phyloP scores from a whole-genome alignment of 2,113 vertebrate genomes.

The Cyanoderma ruficeps region DNA sequence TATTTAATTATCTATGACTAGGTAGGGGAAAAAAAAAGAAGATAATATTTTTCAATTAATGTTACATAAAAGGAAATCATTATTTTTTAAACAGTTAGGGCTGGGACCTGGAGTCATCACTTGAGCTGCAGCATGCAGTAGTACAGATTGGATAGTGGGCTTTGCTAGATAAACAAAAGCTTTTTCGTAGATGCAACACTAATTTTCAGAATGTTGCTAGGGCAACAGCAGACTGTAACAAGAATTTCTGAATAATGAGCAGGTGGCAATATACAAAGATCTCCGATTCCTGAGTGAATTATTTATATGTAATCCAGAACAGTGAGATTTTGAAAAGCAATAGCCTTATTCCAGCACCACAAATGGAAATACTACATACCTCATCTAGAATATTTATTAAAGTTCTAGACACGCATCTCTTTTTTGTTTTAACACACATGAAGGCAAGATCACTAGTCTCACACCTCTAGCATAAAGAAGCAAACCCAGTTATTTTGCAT shows the following conservation, averaged over 20 bases:
- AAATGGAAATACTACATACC: background rate
- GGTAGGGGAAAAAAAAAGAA: too few species aligned
- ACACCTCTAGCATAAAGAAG: background rate
- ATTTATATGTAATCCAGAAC: constrained; percentile 13
- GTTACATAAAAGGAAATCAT: background rate
- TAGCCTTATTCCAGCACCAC: background rate
- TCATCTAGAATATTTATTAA: background rate
- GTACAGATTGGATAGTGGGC: background rate
- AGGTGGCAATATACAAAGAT: constrained; percentile 39
- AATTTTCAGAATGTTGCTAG: constrained; percentile 62
- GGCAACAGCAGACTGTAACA: constrained; percentile 55
- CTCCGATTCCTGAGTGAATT: constrained; percentile 13
- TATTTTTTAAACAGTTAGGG: background rate
- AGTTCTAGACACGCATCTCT: background rate
- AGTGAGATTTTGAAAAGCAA: constrained; percentile 22
- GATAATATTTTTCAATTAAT: background rate
- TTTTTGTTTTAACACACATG: background rate
- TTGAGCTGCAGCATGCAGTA: background rate
- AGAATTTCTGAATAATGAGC: constrained; percentile 61
- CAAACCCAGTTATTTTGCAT: background rate
- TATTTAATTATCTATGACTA: background rate
- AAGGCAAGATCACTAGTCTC: background rate
- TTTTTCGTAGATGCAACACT: constrained; percentile 32
- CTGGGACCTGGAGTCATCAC: background rate
- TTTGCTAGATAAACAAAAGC: constrained; percentile 52